A percentile compares a stretch with the other conserved stretches of the same genome.
Evolutionary conservation across 2,113 vertebrate genomes (phyloP).

Genomic region (Forbesichthys agassizii): DNA sequence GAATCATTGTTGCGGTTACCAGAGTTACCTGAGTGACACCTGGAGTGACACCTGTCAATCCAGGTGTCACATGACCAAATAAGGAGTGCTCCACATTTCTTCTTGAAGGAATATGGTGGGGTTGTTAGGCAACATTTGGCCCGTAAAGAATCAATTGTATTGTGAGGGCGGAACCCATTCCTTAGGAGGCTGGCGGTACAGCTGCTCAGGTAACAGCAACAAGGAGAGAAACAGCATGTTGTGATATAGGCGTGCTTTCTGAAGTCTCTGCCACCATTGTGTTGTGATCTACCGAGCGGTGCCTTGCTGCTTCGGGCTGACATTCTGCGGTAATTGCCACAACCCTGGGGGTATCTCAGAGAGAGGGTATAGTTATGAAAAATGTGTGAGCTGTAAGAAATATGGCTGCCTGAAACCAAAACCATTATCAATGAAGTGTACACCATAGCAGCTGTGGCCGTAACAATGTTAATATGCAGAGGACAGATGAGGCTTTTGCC

Average conservation of each 20-base stretch:
- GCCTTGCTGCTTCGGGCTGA: slow-evolving; percentile 87
- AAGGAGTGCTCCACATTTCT: neutral
- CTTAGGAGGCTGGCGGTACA: slow-evolving; percentile 10
- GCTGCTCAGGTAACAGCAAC: slow-evolving; percentile 78
- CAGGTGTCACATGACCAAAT: neutral
- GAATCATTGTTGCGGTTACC: slow-evolving; percentile 78
- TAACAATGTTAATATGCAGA: no score
- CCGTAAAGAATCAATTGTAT: neutral
- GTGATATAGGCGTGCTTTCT: slow-evolving; percentile 85
- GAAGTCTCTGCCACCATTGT: slow-evolving; percentile 95
- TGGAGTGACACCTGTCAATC: neutral
- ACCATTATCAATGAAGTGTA: neutral
- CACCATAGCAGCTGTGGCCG: neutral
- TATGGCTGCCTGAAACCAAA: neutral
- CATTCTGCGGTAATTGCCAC: slow-evolving; percentile 15
- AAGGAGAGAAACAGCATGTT: slow-evolving; percentile 75
- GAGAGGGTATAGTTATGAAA: neutral
- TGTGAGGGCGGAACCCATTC: slow-evolving; percentile 14
- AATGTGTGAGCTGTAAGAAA: neutral
- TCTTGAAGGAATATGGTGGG: neutral
- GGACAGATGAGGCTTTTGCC: no score
- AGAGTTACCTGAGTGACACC: slow-evolving; percentile 71
- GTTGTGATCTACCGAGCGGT: slow-evolving; percentile 66
- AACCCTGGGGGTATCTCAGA: neutral
- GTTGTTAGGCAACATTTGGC: neutral